These are phyloP conservation scores for Tachyglossus aculeatus DNA, from an alignment of 2,797 vertebrate species.

Conservation along the genomic window DNA sequence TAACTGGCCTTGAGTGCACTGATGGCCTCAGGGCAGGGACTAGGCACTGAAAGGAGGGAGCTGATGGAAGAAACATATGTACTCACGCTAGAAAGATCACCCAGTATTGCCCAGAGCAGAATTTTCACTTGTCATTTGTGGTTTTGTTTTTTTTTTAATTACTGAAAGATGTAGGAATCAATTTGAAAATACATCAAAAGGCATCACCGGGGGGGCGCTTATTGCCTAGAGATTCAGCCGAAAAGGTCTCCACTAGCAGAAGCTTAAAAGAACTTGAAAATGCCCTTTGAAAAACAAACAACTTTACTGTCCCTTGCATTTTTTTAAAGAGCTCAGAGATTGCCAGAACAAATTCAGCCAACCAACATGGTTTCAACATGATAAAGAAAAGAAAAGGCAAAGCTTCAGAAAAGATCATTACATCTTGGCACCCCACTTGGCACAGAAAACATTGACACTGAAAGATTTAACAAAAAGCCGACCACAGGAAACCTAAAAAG, in stretches of 20 bases:
- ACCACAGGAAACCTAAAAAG: not conserved
- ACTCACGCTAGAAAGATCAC: no score
- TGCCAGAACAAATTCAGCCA: not conserved
- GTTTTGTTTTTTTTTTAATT: conserved; percentile 1
- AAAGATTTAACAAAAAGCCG: not conserved
- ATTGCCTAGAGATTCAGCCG: conserved; percentile 2
- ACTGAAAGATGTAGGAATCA: not conserved
- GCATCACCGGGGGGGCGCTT: conserved; percentile 9
- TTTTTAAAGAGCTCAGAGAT: not conserved
- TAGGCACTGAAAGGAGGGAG: no score
- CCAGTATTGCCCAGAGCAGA: no score
- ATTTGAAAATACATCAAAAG: conserved; percentile 20
- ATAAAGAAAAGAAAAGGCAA: not conserved
- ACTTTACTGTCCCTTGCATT: not conserved
- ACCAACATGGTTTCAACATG: not conserved
- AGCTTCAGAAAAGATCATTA: not conserved
- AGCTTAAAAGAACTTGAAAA: conserved; percentile 22
- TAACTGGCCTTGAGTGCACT: no score
- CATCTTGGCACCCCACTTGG: not conserved
- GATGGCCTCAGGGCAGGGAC: no score
- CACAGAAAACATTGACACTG: not conserved
- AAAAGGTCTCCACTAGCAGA: conserved; percentile 11
- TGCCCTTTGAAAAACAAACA: conserved; percentile 37
- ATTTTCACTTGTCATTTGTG: no score
- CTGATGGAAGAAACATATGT: no score